Evolutionary conservation across 2,888 invertebrate genomes (phyloP), one percentile per base, ranked within the genome.

Genomic region (Anarsia innoxiella): DNA sequence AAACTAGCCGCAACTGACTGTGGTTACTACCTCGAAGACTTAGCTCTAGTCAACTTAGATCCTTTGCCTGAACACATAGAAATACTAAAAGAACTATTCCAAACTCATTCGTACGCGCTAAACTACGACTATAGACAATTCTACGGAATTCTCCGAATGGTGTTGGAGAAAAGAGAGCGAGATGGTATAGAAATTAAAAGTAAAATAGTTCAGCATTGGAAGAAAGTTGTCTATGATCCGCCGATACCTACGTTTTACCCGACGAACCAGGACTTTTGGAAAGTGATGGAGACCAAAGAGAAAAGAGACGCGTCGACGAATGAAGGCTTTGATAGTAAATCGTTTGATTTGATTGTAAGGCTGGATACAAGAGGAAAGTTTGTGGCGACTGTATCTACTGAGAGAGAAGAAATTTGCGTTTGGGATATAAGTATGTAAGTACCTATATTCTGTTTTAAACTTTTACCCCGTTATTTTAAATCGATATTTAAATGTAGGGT

Each of bases 81-180:
- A 34, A 71, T 90, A 32, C 66, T 93, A 2, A 88, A 89, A 55
- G 89, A 91, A 46, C 89, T 93, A 42, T 86, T 95, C 41, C 90
- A 91, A 69, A 85, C 88, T 0, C 89, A 92, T 52, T 88, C 91
- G 3, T 88, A 88, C 55, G 91, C 93, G 10, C 75, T 96, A 36
- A 90, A 90, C 56, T 92, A 93, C 52, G 95, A 95, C 66, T 93
- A 93, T 19, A 86, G 90, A 56, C 95, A 96, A 70, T 90, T 95
- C 56, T 93, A 91, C 54, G 90, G 94, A 2, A 89, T 94, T 45
- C 45, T 86, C 1, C 48, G 77, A 44, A 59, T 62, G 30, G 75
- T 72, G 0, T 63, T 84, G 53, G 80, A 83, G 57, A 76, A 72
- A 36, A 51, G 73, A 25, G 60, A 73, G 14, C 50, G 78, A 6